Base-by-base conservation (phyloP, 1,140 invertebrate species). In the Scylla paramamosain region DNA sequence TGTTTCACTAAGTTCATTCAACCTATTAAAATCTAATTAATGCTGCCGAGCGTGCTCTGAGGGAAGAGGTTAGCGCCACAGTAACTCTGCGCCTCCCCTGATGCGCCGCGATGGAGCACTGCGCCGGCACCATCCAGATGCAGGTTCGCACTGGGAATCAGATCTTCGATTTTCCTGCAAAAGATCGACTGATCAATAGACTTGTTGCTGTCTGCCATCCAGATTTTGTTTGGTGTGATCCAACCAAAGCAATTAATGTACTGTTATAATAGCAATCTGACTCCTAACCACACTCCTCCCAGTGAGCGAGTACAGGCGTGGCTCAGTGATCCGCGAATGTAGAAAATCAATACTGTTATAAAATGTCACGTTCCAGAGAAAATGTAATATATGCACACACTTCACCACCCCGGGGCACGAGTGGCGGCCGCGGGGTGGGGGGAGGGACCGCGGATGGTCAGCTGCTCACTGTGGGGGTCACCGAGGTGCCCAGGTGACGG, bases 221-320 rank as follows among this genome's bases (percentile, higher is more conserved):
- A 77, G 20, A 77, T 77, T 77, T 77, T 77, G n/a, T 77, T 77
- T 77, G 67, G 25, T 77, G 67, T 77, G 67, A 77, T 77, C n/a
- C 67, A 77, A 77, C 67, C 25, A 77, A 77, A 77, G 67, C 67
- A 77, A 77, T n/a, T 77, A 59, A 59, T 59, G 16, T 77, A 77
- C 16, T 77, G 25, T 77, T 39, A 39, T 39, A 39, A 39, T 77
- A 77, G 20, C 20, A 77, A 1, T 2, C 67, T n/a, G 25, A 77
- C 67, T 77, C 67, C 67, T n/a, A 20, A 12, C 67, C 6, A 77
- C 67, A 25, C 67, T 77, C 20, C 20, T n/a, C 67, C 67, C 67
- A 77, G n/a, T n/a, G 20, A 77, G 16, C n/a, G n/a, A 59, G 52
- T n/a, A 77, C n/a, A 77, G 67, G 20, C 12, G 25, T n/a, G 67